Percentiles rank a stretch among this genome's conserved stretches.
Conservation (phyloP, 1,140 invertebrate genomes). For the Drosophila gunungcola region DNA sequence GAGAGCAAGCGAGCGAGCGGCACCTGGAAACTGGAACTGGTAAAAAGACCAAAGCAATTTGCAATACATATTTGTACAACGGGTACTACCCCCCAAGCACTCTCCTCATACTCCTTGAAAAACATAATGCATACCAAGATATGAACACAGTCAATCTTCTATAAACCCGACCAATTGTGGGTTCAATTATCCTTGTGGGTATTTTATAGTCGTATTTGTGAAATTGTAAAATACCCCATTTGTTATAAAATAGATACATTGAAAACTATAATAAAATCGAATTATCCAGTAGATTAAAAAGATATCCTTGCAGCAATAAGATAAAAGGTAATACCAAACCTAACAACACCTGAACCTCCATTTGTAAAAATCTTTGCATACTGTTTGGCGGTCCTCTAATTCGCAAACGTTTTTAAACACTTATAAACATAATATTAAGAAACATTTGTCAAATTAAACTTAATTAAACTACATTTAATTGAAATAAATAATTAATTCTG, state of each 20-base stretch:
- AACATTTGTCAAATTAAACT: not conserved
- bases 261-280: too few relatives aligned
- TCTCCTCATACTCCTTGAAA: constrained; percentile 4
- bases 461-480: not conserved
- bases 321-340: too few relatives aligned
- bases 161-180: not conserved
- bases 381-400: not conserved
- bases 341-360: not conserved
- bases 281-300: too few relatives aligned
- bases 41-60: constrained; percentile 72
- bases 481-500: not conserved
- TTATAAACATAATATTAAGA: too few relatives aligned
- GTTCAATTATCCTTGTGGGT: not conserved
- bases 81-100: constrained; percentile 29
- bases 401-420: too few relatives aligned
- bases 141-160: not conserved
- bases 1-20: constrained; percentile 10
- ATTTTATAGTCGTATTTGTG: too few relatives aligned
- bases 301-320: too few relatives aligned
- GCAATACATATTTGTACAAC: constrained; percentile 77
- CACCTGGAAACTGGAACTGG: constrained; percentile 79
- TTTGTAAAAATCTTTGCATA: not conserved
- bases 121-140: constrained; percentile 10
- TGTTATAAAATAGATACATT: too few relatives aligned
- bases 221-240: too few relatives aligned